Evolutionary conservation across 2,113 vertebrate genomes (phyloP), one percentile per base, ranked within the genome.

Genomic region (Rattus rattus): DNA sequence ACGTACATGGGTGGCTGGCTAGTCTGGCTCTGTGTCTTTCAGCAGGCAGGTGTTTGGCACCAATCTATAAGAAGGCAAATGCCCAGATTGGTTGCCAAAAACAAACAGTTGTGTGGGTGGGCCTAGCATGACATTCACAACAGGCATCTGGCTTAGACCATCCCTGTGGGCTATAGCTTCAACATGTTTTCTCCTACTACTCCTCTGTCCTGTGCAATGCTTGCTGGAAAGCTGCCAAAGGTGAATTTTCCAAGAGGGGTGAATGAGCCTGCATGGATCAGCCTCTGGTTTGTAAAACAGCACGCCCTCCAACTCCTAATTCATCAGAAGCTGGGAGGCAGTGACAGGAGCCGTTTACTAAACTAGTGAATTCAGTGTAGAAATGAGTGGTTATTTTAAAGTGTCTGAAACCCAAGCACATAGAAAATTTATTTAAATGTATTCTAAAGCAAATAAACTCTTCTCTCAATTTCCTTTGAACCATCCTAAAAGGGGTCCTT

Each of bases 51-150:
- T 94, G 26, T 90, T 97, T 97, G 94, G 88, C 85, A 94, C 63
- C 88, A 95, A 94, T 76, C 65, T 93, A 59, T 85, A 84, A 80
- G 69, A 97, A 92, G 49, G 92, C 54, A 97, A 96, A 94, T 90
- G 26, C 75, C n/a, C 43, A 92, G 63, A 94, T 70, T 94, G 30
- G 24, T 80, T 97, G 90, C 91, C 97, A 96, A 95, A 94, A 94
- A 49, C 76, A 97, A 97, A 93, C 88, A 95, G 90, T 94, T 93
- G 36, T 96, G 79, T 93, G 92, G 73, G 90, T 92, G 79, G 84
- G 85, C 61, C 73, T 85, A 95, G 92, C 61, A 95, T 75, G 69
- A 88, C 13, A 95, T 92, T 97, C 84, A 94, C 75, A 97, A 93
- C 69, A 90, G 92, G 92, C 86, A 93, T 97, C 87, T 97, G 95